Evolutionary conservation across 2,797 vertebrate species (phyloP).

Genomic region (Sphenopsis melanotis): DNA sequence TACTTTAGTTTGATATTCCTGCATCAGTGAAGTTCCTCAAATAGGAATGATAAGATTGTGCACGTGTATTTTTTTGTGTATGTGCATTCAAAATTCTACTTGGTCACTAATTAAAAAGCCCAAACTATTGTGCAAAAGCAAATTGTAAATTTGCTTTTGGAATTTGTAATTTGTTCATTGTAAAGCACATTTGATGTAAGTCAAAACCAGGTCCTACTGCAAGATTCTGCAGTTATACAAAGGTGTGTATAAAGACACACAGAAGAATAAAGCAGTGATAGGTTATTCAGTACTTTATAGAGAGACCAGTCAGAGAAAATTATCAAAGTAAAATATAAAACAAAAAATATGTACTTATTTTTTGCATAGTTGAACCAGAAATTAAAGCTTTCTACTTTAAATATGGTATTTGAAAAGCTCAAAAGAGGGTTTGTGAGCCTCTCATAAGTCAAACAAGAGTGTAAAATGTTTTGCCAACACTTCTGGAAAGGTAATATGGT

Average conservation of each 20-base stretch:
- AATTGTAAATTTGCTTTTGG: neutral
- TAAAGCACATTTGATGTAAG: neutral
- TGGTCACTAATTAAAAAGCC: neutral
- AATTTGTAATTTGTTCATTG: neutral
- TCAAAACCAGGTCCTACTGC: neutral
- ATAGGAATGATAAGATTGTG: neutral
- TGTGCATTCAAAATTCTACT: neutral
- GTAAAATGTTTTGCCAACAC: neutral
- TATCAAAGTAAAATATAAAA: neutral
- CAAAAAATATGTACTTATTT: neutral
- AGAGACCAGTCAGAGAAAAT: neutral
- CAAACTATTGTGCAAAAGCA: neutral
- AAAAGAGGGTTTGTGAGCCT: neutral
- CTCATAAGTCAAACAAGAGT: neutral
- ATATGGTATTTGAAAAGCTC: neutral
- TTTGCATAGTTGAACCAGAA: neutral
- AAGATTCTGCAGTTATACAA: neutral
- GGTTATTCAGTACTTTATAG: neutral
- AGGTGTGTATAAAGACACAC: neutral
- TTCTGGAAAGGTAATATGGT: neutral
- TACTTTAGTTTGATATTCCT: neutral
- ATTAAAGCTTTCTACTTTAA: neutral
- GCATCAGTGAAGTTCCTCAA: neutral
- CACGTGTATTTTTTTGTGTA: neutral
- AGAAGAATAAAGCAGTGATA: neutral